Evolutionary conservation across 2,888 invertebrate species (phyloP).

Genomic region (Ormia ochracea): DNA sequence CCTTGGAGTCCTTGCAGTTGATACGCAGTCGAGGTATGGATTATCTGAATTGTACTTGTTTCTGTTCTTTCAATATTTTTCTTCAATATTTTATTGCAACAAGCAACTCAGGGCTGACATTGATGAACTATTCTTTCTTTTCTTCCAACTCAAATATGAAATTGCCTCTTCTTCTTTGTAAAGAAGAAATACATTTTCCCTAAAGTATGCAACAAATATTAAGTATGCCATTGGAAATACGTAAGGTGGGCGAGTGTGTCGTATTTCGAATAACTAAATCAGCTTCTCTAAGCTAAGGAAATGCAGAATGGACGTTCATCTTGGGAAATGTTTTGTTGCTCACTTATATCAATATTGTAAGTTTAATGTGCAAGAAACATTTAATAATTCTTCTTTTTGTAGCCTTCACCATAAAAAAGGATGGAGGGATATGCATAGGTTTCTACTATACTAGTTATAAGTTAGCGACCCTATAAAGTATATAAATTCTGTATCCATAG

Average conservation of each 20-base stretch:
- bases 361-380: background rate
- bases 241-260: background rate
- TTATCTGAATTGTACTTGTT: background rate
- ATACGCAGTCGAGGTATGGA: constrained; percentile 5
- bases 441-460: no score
- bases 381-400: background rate
- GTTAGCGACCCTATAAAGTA: no score
- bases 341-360: background rate
- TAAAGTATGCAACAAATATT: constrained; percentile 44
- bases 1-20: constrained; percentile 48
- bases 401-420: no score
- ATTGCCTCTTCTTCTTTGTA: constrained; percentile 10
- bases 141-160: constrained; percentile 15
- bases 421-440: no score
- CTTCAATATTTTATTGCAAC: background rate
- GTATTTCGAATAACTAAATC: background rate
- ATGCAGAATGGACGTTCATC: background rate
- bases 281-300: no score
- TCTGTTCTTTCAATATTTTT: background rate
- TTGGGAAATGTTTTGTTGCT: constrained; percentile 5
- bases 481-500: no score
- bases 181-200: constrained; percentile 18
- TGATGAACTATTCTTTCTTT: constrained; percentile 26
- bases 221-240: constrained; percentile 8
- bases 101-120: constrained; percentile 36